These are phyloP conservation scores for Prunella strophiata DNA, from an alignment of 2,797 vertebrate genomes.

Conservation along the genomic window DNA sequence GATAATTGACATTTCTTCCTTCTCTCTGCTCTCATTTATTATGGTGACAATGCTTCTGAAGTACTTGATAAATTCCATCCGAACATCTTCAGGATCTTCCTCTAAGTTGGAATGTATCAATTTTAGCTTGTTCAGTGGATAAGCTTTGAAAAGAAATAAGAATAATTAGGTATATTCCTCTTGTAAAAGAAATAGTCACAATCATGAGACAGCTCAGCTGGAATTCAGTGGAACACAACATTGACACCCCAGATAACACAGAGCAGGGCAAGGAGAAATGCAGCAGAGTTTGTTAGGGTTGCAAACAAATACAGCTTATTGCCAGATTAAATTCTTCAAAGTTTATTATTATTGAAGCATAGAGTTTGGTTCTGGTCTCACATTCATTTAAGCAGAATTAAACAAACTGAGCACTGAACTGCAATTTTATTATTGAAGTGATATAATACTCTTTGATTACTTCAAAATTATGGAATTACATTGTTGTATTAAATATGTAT, in stretches of 20 bases:
- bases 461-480: background rate
- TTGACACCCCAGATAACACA: background rate
- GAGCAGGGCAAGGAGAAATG: background rate
- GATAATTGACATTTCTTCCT: slow-evolving; percentile 95
- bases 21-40: slow-evolving; percentile 91
- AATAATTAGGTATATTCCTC: background rate
- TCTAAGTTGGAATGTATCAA: slow-evolving; percentile 93
- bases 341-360: background rate
- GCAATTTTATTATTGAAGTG: background rate
- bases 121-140: slow-evolving; percentile 84
- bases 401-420: background rate
- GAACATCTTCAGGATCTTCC: slow-evolving; percentile 91
- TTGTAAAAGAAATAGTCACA: background rate
- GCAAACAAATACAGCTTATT: background rate
- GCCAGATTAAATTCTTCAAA: background rate
- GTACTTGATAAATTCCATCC: slow-evolving; percentile 87
- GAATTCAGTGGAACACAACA: background rate
- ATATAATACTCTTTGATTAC: background rate
- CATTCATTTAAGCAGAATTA: background rate
- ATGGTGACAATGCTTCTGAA: slow-evolving; percentile 84
- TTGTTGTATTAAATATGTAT: background rate
- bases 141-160: slow-evolving; percentile 73
- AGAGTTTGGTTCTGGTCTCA: background rate
- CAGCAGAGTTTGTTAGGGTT: background rate
- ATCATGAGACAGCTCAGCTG: background rate